phyloP scores from a whole-genome alignment of 2,797 vertebrate genomes.

The Aulostomus chinensis region DNA sequence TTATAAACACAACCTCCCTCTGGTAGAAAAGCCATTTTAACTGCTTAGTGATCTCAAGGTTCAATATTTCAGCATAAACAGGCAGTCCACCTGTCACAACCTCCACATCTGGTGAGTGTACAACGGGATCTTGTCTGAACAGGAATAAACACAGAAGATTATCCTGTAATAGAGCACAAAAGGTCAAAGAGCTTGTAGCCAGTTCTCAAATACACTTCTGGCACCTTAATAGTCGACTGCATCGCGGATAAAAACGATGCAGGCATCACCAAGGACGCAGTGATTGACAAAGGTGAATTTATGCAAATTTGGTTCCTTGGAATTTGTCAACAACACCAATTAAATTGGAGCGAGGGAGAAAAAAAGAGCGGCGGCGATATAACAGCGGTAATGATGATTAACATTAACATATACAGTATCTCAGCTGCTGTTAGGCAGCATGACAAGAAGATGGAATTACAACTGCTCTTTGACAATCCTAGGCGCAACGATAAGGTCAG shows the following conservation, averaged over 20 bases:
- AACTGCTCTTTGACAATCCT: constrained; percentile 8
- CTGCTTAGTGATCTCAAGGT: constrained; percentile 35
- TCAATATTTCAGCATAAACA: constrained; percentile 49
- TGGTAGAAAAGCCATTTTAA: constrained; percentile 29
- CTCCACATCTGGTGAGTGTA: constrained; percentile 14
- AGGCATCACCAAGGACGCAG: constrained; percentile 62
- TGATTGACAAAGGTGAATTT: constrained; percentile 63
- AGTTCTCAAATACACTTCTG: constrained; percentile 46
- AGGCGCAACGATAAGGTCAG: not conserved
- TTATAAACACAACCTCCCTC: constrained; percentile 32
- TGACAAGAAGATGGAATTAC: constrained; percentile 19
- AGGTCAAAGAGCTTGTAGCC: constrained; percentile 42
- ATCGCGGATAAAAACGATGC: constrained; percentile 59
- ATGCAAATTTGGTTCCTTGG: constrained; percentile 59
- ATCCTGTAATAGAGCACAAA: constrained; percentile 38
- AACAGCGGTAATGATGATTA: constrained; percentile 40
- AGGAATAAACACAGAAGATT: constrained; percentile 34
- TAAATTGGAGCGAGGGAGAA: constrained; percentile 19
- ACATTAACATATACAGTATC: constrained; percentile 31
- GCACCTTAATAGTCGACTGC: constrained; percentile 44
- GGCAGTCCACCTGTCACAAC: constrained; percentile 29
- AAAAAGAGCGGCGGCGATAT: constrained; percentile 21
- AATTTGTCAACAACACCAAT: constrained; percentile 62
- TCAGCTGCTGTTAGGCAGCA: constrained; percentile 9
- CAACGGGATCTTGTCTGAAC: constrained; percentile 26